phyloP scores from a whole-genome alignment of 2,797 vertebrate species.

The Centropyge bicolor region DNA sequence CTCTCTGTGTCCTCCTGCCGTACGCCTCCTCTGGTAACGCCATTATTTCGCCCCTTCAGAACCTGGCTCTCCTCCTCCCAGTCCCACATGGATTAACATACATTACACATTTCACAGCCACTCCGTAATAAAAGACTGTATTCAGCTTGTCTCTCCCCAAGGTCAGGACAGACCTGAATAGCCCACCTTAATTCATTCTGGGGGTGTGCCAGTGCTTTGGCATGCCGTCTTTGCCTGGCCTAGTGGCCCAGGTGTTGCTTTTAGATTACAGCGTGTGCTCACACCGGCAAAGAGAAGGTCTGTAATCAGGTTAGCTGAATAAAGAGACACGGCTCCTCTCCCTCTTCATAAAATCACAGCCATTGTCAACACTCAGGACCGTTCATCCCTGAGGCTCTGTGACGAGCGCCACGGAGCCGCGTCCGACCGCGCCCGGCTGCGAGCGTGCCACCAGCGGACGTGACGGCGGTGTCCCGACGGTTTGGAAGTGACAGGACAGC shows the following conservation, averaged over 20 bases:
- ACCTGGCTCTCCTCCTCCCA: slow-evolving; percentile 52
- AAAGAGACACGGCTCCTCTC: slow-evolving; percentile 78
- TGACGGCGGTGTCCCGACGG: slow-evolving; percentile 10
- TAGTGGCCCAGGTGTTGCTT: slow-evolving; percentile 87
- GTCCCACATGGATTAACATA: slow-evolving; percentile 81
- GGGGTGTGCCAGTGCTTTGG: slow-evolving; percentile 77
- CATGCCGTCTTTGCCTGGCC: slow-evolving; percentile 75
- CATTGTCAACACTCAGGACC: slow-evolving; percentile 81
- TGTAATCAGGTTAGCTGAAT: slow-evolving; percentile 87
- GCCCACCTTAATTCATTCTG: slow-evolving; percentile 79
- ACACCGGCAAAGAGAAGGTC: slow-evolving; percentile 69
- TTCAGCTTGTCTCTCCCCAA: slow-evolving; percentile 76
- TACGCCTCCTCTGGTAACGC: slow-evolving; percentile 34
- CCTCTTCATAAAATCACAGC: slow-evolving; percentile 84
- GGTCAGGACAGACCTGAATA: slow-evolving; percentile 83
- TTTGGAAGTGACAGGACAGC: slow-evolving; percentile 27
- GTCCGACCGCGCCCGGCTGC: slow-evolving; percentile 78
- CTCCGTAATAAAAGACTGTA: slow-evolving; percentile 79
- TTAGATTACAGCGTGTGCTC: slow-evolving; percentile 85
- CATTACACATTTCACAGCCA: slow-evolving; percentile 76
- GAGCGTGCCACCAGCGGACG: slow-evolving; percentile 29
- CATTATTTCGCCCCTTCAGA: slow-evolving; percentile 62
- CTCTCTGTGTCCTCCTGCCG: slow-evolving; percentile 14
- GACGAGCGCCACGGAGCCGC: slow-evolving; percentile 75
- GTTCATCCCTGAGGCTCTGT: slow-evolving; percentile 81